Percentiles rank a stretch among this genome's conserved stretches.
phyloP scores from a whole-genome alignment of 2,113 vertebrate genomes.

The Gymnogyps californianus region DNA sequence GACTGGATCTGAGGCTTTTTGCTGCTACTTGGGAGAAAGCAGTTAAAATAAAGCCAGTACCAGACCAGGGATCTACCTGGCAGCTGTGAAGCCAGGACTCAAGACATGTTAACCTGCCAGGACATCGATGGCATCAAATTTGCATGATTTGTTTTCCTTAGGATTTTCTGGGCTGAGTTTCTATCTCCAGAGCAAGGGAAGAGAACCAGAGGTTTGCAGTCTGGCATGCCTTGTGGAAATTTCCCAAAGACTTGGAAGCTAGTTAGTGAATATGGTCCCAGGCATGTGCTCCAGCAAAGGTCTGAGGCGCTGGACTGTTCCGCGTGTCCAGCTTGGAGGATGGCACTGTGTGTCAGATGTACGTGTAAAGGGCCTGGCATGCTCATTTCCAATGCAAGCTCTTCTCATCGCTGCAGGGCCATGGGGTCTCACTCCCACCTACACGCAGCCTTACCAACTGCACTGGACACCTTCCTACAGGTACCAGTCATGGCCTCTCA shows the following conservation, averaged over 20 bases:
- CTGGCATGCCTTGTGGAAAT: neutral
- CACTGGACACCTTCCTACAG: neutral
- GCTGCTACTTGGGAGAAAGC: neutral
- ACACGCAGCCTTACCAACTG: too few species aligned
- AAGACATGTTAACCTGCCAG: neutral
- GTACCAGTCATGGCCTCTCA: neutral
- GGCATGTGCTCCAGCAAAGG: neutral
- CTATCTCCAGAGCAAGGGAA: neutral
- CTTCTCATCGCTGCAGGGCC: neutral
- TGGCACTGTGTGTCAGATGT: neutral
- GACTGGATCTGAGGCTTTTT: neutral
- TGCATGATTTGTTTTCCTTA: neutral
- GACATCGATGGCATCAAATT: neutral
- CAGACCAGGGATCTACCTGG: neutral
- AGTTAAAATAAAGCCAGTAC: neutral
- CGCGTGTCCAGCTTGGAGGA: neutral
- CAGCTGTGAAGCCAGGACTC: neutral
- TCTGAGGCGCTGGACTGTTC: neutral
- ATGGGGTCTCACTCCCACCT: neutral
- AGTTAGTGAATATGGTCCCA: neutral
- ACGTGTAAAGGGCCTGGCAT: neutral
- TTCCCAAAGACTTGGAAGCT: neutral
- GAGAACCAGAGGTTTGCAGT: neutral
- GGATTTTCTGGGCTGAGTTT: neutral
- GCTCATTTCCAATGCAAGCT: neutral